phyloP scores from a whole-genome alignment of 2,888 invertebrate genomes.

The Diarsia mendica region DNA sequence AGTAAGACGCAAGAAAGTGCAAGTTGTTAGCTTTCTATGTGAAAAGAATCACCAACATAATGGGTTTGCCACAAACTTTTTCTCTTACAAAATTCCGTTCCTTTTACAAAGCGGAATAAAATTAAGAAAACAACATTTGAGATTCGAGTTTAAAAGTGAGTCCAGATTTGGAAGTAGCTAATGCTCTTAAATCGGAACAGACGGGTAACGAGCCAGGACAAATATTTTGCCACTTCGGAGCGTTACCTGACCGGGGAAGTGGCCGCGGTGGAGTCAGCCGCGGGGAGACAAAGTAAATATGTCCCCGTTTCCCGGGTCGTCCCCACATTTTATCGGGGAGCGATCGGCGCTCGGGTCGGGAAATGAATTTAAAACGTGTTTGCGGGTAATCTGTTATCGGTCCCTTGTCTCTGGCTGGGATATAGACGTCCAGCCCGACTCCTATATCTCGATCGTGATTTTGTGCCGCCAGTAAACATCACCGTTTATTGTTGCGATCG shows the following conservation, averaged over 20 bases:
- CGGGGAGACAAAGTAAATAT: conserved; percentile 90
- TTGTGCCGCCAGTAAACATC: conserved; percentile 70
- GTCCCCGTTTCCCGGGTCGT: conserved; percentile 87
- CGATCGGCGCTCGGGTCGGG: conserved; percentile 90
- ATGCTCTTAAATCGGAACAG: conserved; percentile 87
- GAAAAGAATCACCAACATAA: conserved; percentile 46
- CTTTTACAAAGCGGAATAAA: conserved; percentile 51
- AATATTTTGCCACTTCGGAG: conserved; percentile 89
- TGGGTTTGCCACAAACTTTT: conserved; percentile 57
- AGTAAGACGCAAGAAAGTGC: conserved; percentile 13
- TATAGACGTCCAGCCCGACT: conserved; percentile 86
- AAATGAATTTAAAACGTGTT: conserved; percentile 91
- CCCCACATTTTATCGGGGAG: conserved; percentile 90
- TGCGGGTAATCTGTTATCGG: conserved; percentile 91
- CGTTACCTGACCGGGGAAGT: conserved; percentile 89
- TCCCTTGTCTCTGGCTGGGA: conserved; percentile 89
- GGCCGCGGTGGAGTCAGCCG: conserved; percentile 82
- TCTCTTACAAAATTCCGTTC: conserved; percentile 45
- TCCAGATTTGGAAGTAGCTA: conserved; percentile 81
- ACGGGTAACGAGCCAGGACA: conserved; percentile 86
- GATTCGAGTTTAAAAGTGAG: conserved; percentile 70
- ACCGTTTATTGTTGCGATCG: conserved; percentile 60
- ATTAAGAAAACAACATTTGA: conserved; percentile 62
- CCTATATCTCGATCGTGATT: conserved; percentile 83
- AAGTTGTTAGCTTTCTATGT: conserved; percentile 38